phyloP scores from a whole-genome alignment of 2,797 vertebrate species.

The Lindbergichthys nudifrons region DNA sequence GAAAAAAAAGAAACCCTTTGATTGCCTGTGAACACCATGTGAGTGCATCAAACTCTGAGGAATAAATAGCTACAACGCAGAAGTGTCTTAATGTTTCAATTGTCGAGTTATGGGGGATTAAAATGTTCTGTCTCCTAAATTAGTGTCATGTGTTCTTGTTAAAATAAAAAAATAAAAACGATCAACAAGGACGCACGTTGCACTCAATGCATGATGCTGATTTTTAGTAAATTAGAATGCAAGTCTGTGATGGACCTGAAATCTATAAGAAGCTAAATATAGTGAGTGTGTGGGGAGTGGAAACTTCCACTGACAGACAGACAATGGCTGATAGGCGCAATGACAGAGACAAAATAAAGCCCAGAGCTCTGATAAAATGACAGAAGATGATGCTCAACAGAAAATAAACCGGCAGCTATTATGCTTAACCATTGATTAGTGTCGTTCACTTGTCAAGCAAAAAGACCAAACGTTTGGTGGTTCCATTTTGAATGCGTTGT shows the following conservation, averaged over 20 bases:
- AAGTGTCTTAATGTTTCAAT: neutral
- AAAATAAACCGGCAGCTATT: neutral
- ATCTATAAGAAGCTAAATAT: slow-evolving; percentile 15
- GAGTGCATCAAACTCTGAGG: neutral
- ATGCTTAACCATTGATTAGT: neutral
- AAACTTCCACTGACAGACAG: slow-evolving; percentile 4
- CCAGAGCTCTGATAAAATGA: neutral
- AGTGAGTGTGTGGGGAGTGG: neutral
- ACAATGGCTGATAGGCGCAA: neutral
- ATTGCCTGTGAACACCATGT: slow-evolving; percentile 4
- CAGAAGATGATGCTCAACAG: neutral
- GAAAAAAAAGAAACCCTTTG: slow-evolving; percentile 1
- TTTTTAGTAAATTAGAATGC: slow-evolving; percentile 1
- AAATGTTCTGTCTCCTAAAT: neutral
- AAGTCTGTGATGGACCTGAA: slow-evolving; percentile 6
- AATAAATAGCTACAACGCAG: neutral
- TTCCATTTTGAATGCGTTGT: neutral
- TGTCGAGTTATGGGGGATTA: neutral
- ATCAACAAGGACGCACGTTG: neutral
- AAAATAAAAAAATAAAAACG: neutral
- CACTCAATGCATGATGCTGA: neutral
- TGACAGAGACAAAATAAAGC: neutral
- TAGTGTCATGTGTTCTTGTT: neutral
- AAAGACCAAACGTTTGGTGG: neutral
- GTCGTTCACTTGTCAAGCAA: neutral